Evolutionary conservation across 2,113 vertebrate species (phyloP).

Genomic region (Gambusia holbrooki): DNA sequence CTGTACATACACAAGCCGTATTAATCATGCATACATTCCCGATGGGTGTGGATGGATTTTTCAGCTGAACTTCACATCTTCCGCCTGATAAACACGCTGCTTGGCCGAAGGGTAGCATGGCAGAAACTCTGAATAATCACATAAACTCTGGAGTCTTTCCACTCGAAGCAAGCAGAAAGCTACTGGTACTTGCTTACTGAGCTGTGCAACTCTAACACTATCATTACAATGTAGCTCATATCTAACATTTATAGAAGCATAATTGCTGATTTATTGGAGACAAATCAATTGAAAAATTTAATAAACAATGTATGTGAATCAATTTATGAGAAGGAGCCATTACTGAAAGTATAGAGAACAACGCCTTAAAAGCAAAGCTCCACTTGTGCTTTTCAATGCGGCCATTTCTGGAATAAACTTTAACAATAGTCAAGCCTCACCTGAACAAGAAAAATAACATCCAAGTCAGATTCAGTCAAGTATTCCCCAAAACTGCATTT

Average conservation of each 20-base stretch:
- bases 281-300: neutral
- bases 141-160: slow-evolving; percentile 7
- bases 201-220: neutral
- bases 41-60: slow-evolving; percentile 45
- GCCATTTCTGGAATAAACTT: too few species aligned
- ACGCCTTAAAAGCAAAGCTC: too few species aligned
- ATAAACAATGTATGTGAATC: neutral
- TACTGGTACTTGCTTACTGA: slow-evolving; percentile 1
- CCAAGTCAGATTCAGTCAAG: neutral
- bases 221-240: neutral
- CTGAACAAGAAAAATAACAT: too few species aligned
- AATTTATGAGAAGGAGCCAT: neutral
- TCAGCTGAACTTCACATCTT: slow-evolving; percentile 55
- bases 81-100: slow-evolving; percentile 62
- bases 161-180: slow-evolving; percentile 13
- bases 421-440: too few species aligned
- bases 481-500: too few species aligned
- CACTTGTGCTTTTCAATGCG: too few species aligned
- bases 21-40: slow-evolving; percentile 70
- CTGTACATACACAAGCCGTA: slow-evolving; percentile 58
- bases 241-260: neutral
- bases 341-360: neutral
- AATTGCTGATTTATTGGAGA: neutral
- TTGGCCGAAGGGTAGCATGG: slow-evolving; percentile 57
- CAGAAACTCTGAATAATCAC: slow-evolving; percentile 50